These are phyloP conservation scores for Orthonevra nobilis DNA, from an alignment of 2,888 invertebrate species.

Conservation along the genomic window DNA sequence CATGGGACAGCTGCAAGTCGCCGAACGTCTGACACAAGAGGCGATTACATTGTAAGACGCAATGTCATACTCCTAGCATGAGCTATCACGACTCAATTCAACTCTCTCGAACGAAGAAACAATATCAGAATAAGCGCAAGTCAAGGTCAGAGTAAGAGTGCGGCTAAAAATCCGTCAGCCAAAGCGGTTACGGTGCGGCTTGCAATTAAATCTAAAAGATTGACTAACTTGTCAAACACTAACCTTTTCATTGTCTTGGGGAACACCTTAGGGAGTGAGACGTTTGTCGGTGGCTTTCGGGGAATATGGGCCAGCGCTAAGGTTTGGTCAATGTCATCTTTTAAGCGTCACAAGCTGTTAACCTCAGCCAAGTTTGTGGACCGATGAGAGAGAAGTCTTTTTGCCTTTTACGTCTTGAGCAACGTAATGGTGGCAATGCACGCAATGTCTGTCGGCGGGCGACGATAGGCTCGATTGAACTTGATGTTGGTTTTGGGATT, in stretches of 20 bases:
- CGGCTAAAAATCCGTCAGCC: constrained; percentile 2
- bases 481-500: constrained; percentile 8
- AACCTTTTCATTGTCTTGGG: constrained; percentile 11
- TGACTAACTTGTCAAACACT: constrained; percentile 4
- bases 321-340: constrained; percentile 54
- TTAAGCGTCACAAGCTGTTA: constrained; percentile 26
- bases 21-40: constrained; percentile 2
- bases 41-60: constrained; percentile 17
- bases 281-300: constrained; percentile 17
- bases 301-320: constrained; percentile 42
- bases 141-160: constrained; percentile 15
- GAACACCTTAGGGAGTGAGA: no score
- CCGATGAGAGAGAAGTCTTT: not conserved
- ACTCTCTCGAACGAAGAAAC: not conserved
- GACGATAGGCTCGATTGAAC: constrained; percentile 17
- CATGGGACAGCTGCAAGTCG: constrained; percentile 17
- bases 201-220: constrained; percentile 22
- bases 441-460: constrained; percentile 4
- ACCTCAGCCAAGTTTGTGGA: constrained; percentile 30
- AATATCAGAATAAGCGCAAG: not conserved
- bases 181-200: constrained; percentile 17
- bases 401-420: not conserved
- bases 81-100: constrained; percentile 34
- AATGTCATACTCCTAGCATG: not conserved
- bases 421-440: constrained; percentile 12